These are phyloP conservation scores for Apis mellifera DNA, from an alignment of 1,140 invertebrate species.

Conservation along the genomic window DNA sequence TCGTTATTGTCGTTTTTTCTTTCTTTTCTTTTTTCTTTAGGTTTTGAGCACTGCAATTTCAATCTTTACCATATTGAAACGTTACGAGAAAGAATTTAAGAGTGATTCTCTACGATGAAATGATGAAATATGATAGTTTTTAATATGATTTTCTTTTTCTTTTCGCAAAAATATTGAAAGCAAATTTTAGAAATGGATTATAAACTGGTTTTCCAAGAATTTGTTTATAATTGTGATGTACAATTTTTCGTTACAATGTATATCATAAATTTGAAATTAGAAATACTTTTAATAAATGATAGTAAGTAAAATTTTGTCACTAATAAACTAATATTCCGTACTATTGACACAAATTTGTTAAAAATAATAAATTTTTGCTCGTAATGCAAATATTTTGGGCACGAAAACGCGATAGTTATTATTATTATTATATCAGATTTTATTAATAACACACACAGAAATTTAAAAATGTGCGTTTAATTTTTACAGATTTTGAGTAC, in stretches of 20 bases:
- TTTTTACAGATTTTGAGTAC: background rate
- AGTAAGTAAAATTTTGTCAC: too few species aligned
- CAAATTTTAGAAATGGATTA: background rate
- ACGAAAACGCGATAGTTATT: too few species aligned
- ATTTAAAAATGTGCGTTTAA: background rate
- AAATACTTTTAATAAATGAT: background rate
- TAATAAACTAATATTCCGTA: too few species aligned
- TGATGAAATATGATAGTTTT: background rate
- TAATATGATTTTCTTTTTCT: background rate
- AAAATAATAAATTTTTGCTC: too few species aligned
- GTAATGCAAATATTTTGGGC: too few species aligned
- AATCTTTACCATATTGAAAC: background rate
- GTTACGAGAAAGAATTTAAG: background rate
- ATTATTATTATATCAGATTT: background rate
- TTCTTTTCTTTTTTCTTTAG: background rate
- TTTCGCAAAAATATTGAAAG: too few species aligned
- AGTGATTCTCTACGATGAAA: background rate
- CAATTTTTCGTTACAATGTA: background rate
- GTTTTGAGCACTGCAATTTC: background rate
- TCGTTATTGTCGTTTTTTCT: background rate
- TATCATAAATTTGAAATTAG: background rate
- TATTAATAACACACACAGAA: too few species aligned
- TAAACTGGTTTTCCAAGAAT: background rate
- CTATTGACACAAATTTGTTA: too few species aligned
- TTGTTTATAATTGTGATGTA: background rate